Evolutionary conservation across 2,797 vertebrate species (phyloP), one percentile per base, ranked within the genome.

Genomic region (Danio kyathit): DNA sequence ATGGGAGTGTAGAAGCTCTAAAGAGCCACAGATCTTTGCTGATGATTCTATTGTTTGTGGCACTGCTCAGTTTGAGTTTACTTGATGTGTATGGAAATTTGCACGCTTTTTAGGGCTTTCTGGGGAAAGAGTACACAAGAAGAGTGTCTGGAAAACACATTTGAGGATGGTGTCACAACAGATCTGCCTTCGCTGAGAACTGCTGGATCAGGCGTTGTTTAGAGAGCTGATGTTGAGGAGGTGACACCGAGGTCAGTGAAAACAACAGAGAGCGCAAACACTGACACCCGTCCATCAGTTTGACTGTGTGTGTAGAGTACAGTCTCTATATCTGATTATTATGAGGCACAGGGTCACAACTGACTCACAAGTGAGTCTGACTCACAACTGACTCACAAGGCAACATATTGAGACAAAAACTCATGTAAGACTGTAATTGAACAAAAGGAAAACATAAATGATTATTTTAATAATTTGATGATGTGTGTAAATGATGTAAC

Each of bases 31-130:
- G 90, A 93, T 94, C 91, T 90, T 66, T 6, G 86, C 88, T 89
- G 91, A 92, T 93, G 90, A 91, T 86, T 90, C 91, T 85, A 92
- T 93, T 90, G 90, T 86, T 89, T 76, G 80, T 89, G 92, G 85
- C 91, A 89, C 49, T 60, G 21, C 85, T 87, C 82, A 10, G 70
- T 76, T 52, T 83, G 79, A 82, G 82, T 76, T 74, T 78, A 43
- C 88, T 90, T 92, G 89, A 93, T 93, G 90, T 83, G 87, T 82
- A 64, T 51, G 61, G 73, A 83, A 88, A 88, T 89, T 91, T 88
- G 65, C 75, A 74, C 89, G 89, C 90, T 92, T 88, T 89, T 85
- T 74, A 48, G 66, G 90, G 56, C n/a, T 80, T 87, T 85, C 83
- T 69, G 46, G 74, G 29, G 80, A 63, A 66, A 74, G 66, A 65